Evolutionary conservation across 2,113 vertebrate genomes (phyloP).

Genomic region (Merops nubicus): DNA sequence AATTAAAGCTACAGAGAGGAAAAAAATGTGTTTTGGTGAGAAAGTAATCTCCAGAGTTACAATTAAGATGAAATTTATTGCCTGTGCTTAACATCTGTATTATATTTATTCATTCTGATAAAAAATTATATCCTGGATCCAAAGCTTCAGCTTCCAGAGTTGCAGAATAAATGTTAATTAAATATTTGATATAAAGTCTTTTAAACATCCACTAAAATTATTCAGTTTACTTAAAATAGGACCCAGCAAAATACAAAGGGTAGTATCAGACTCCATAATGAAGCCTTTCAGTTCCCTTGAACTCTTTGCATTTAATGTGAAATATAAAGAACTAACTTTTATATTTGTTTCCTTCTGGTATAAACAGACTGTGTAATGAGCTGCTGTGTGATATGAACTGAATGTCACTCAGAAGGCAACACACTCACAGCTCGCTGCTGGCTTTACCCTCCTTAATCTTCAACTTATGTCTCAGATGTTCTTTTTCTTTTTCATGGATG

Average conservation of each 20-base stretch:
- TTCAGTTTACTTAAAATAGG: background rate
- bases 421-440: slow-evolving; percentile 4
- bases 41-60: slow-evolving; percentile 15
- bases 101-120: slow-evolving; percentile 28
- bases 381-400: background rate
- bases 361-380: background rate
- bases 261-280: background rate
- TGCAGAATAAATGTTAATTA: background rate
- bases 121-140: slow-evolving; percentile 22
- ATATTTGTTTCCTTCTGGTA: slow-evolving; percentile 28
- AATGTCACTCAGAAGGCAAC: slow-evolving; percentile 46
- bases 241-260: background rate
- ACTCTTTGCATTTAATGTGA: slow-evolving; percentile 1
- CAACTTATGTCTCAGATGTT: background rate
- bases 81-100: slow-evolving; percentile 8
- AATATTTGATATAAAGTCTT: background rate
- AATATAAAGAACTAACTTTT: background rate
- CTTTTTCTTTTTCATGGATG: background rate
- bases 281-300: background rate
- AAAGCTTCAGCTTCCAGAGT: background rate
- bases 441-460: slow-evolving; percentile 40
- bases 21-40: background rate
- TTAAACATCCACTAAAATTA: background rate
- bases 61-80: slow-evolving; percentile 34
- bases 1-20: background rate